phyloP scores from a whole-genome alignment of 2,797 vertebrate genomes.

The Antennarius maculatus region DNA sequence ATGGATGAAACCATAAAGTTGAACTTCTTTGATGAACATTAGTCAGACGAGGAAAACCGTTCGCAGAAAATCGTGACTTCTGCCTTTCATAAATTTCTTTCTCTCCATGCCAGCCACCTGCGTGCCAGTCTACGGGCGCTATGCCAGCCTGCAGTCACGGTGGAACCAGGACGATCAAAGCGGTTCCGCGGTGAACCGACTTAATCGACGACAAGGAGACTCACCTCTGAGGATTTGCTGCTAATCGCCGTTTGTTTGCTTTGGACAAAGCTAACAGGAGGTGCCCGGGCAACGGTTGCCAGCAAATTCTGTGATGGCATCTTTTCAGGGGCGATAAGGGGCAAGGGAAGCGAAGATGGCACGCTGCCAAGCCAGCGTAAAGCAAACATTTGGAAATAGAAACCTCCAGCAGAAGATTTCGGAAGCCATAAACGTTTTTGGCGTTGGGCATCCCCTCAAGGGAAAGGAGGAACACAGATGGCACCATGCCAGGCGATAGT shows the following conservation, averaged over 20 bases:
- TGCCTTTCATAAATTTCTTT: constrained; percentile 35
- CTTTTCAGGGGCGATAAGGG: constrained; percentile 56
- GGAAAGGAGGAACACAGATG: constrained; percentile 67
- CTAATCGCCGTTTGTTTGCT: constrained; percentile 67
- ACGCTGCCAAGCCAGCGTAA: constrained; percentile 67
- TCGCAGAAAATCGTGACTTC: constrained; percentile 32
- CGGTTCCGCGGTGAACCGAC: constrained; percentile 39
- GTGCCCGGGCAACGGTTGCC: constrained; percentile 68
- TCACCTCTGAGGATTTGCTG: constrained; percentile 71
- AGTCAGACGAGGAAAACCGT: constrained; percentile 28
- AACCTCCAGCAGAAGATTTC: constrained; percentile 62
- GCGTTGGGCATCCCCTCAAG: constrained; percentile 65
- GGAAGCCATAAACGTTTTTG: constrained; percentile 60
- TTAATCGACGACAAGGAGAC: constrained; percentile 53
- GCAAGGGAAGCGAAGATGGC: constrained; percentile 66
- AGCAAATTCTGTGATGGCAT: constrained; percentile 70
- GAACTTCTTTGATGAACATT: constrained; percentile 28
- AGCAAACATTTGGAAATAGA: constrained; percentile 60
- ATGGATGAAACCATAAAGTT: constrained; percentile 36
- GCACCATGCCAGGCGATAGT: constrained; percentile 72
- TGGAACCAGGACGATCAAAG: constrained; percentile 40
- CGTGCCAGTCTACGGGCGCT: constrained; percentile 62
- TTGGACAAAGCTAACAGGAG: constrained; percentile 67
- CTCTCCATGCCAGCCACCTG: constrained; percentile 43
- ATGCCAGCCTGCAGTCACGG: constrained; percentile 60